Evolutionary conservation across 2,113 vertebrate genomes (phyloP).

Genomic region (Lagopus leucura): DNA sequence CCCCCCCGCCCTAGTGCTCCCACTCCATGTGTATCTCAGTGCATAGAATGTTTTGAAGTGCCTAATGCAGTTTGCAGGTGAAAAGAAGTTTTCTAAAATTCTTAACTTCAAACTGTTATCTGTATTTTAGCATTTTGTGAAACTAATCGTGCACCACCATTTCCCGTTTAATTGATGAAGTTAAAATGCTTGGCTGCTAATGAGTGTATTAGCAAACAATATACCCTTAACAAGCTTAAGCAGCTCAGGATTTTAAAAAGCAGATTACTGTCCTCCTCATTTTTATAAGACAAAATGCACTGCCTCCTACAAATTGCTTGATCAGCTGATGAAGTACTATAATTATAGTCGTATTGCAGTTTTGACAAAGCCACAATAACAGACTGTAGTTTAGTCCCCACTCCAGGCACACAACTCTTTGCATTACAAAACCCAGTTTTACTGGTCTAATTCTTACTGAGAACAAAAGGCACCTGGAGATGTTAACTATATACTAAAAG

Average conservation of each 20-base stretch:
- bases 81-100: conserved; percentile 57
- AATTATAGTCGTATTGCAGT: conserved; percentile 69
- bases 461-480: conserved; percentile 77
- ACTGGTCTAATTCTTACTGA: conserved; percentile 74
- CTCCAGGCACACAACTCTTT: conserved; percentile 69
- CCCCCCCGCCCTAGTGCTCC: too few relatives aligned
- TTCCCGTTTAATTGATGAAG: conserved; percentile 81
- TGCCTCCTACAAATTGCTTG: conserved; percentile 74
- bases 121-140: conserved; percentile 71
- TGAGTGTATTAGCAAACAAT: conserved; percentile 82
- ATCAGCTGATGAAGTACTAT: conserved; percentile 76
- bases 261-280: conserved; percentile 75
- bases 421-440: conserved; percentile 74
- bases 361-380: conserved; percentile 74
- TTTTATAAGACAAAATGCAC: conserved; percentile 78
- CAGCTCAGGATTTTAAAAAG: conserved; percentile 80
- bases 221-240: conserved; percentile 79
- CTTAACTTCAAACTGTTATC: conserved; percentile 41
- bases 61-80: conserved; percentile 9
- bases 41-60: background rate
- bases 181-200: conserved; percentile 81
- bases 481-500: conserved; percentile 75
- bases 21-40: background rate
- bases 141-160: conserved; percentile 67
- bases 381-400: conserved; percentile 72